Conservation (phyloP, 2,797 vertebrate genomes). For the Miichthys miiuy region DNA sequence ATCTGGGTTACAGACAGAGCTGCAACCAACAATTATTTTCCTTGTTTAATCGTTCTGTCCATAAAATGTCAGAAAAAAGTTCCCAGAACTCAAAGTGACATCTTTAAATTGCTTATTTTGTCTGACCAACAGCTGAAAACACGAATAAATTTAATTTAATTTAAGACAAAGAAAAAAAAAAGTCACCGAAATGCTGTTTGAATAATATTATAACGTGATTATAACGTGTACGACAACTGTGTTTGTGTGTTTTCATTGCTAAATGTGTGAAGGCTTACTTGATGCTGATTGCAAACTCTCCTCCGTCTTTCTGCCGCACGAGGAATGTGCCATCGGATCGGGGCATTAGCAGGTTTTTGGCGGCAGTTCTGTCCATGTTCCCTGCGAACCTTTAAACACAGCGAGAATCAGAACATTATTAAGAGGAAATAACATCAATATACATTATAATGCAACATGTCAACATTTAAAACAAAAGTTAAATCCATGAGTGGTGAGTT, state of each 20-base stretch:
- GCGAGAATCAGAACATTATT: background rate
- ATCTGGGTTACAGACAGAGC: background rate
- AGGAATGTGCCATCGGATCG: conserved; percentile 93
- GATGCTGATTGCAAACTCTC: conserved; percentile 95
- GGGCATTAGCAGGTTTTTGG: conserved; percentile 86
- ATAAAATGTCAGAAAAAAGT: no score
- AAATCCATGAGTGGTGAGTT: background rate
- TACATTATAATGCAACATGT: no score
- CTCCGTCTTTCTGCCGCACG: conserved; percentile 91
- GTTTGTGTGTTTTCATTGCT: background rate
- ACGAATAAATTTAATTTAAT: no score
- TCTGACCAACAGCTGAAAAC: no score
- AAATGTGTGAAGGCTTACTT: conserved; percentile 83
- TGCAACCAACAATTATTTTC: background rate
- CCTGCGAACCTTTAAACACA: conserved; percentile 87
- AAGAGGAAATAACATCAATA: background rate
- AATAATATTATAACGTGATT: background rate
- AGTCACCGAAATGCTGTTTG: background rate
- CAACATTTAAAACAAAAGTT: background rate
- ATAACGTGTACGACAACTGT: no score
- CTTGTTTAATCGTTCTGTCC: background rate
- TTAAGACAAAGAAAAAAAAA: no score
- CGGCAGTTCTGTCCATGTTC: conserved; percentile 89
- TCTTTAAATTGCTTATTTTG: no score
- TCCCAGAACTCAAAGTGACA: no score